Base-by-base conservation (phyloP, 2,888 invertebrate species). In the Rhodophaea formosa region DNA sequence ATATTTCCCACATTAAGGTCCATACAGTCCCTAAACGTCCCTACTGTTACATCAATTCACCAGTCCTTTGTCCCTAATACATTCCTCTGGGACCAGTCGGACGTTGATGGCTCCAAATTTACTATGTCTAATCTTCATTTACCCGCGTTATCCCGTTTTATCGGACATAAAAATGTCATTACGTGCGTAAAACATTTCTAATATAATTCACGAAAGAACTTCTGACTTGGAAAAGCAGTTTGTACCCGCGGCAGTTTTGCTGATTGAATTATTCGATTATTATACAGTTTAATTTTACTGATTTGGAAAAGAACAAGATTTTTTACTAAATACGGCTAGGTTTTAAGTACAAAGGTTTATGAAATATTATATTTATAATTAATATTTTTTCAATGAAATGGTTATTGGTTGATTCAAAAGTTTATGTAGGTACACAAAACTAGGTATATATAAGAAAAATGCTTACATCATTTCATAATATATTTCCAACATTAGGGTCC, bases 131-230 rank as follows among this genome's bases (percentile, higher is more conserved):
- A 47, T 47, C 47, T 47, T 14, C 29, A 47, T 47, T 30, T 23
- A 23, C 47, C 47, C 8, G 23, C 45, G 45, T 47, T 47, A 47
- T 47, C 30, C 47, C 47, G 30, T 15, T 30, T 47, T 47, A 30
- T 30, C 47, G 47, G 14, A 47, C 47, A 30, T 30, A 47, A 47
- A 47, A 47, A 47, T 30, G 47, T 47, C 47, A 47, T 47, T 30
- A 47, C 14, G 47, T 30, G 14, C 14, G 30, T 47, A 47, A 30
- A 47, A 30, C 23, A 45, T 23, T 47, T 47, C 30, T 47, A 30
- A 14, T 47, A 47, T 47, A 47, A 14, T 47, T 47, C 30, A 14
- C 15, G 30, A 47, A 10, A 17, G 17, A 8, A 29, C 47, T 30
- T 47, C 39, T 39, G 39, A 39, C 12, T 39, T 39, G 2, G 2